Conservation (phyloP, 2,113 vertebrate genomes). For the Centropristis striata region DNA sequence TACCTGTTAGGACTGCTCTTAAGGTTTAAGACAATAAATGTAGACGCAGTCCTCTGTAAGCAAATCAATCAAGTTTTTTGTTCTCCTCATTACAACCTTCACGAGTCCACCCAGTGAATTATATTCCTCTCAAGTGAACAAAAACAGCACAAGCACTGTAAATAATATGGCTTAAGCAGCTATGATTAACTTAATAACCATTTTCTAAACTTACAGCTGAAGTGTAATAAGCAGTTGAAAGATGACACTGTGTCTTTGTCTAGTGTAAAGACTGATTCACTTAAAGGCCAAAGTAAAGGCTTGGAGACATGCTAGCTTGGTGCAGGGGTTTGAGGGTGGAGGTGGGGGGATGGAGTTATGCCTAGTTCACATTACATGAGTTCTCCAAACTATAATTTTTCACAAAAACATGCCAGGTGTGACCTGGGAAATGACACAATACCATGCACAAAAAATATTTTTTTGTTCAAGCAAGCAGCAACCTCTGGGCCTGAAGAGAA, state of each 20-base stretch:
- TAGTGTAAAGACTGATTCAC: background rate
- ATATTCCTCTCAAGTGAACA: background rate
- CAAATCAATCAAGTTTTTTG: too few relatives aligned
- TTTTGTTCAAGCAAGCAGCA: too few relatives aligned
- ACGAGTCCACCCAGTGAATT: too few relatives aligned
- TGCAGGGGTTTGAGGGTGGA: background rate
- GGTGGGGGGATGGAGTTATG: background rate
- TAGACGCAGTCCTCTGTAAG: too few relatives aligned
- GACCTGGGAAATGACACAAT: too few relatives aligned
- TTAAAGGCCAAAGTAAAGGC: background rate
- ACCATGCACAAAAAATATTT: too few relatives aligned
- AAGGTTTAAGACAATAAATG: background rate
- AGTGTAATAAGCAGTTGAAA: background rate
- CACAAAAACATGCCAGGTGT: too few relatives aligned
- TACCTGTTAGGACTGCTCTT: too few relatives aligned
- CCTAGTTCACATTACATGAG: too few relatives aligned
- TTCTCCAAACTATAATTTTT: too few relatives aligned
- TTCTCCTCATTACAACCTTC: too few relatives aligned
- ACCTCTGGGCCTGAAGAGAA: too few relatives aligned
- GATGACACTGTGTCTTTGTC: background rate
- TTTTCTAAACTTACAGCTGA: background rate
- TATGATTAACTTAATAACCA: constrained; percentile 17
- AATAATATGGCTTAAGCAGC: background rate
- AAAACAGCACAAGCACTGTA: background rate
- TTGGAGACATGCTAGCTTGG: background rate